Evolutionary conservation across 2,797 vertebrate genomes (phyloP).

Genomic region (Champsocephalus gunnari): DNA sequence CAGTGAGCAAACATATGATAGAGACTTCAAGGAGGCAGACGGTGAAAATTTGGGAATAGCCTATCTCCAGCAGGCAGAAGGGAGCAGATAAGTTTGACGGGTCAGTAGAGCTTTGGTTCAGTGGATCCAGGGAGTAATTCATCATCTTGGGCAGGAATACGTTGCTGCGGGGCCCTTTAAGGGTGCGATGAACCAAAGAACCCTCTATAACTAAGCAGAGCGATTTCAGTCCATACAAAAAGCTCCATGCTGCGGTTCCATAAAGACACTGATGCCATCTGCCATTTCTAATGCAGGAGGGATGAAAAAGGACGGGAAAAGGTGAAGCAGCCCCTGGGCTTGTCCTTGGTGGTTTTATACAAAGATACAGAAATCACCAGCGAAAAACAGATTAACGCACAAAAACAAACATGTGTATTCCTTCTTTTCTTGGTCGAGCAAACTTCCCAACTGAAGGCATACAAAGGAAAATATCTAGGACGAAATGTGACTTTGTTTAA

Average conservation of each 20-base stretch:
- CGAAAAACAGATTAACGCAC: slow-evolving; percentile 13
- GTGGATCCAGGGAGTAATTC: slow-evolving; percentile 91
- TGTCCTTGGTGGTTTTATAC: slow-evolving; percentile 29
- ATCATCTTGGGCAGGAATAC: slow-evolving; percentile 89
- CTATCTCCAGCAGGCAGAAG: slow-evolving; percentile 94
- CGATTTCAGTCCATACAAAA: slow-evolving; percentile 58
- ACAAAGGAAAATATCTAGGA: slow-evolving; percentile 3
- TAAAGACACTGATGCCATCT: slow-evolving; percentile 36
- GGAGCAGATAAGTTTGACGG: slow-evolving; percentile 75
- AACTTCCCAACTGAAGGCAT: slow-evolving; percentile 51
- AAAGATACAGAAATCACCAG: slow-evolving; percentile 14
- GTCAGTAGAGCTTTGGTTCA: slow-evolving; percentile 85
- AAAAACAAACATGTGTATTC: slow-evolving; percentile 23
- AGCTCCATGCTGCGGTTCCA: slow-evolving; percentile 43
- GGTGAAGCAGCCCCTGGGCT: slow-evolving; percentile 41
- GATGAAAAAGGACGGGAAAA: slow-evolving; percentile 35
- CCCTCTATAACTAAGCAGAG: slow-evolving; percentile 29
- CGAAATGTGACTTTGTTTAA: slow-evolving; percentile 51
- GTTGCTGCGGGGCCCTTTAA: slow-evolving; percentile 60
- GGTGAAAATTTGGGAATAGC: slow-evolving; percentile 90
- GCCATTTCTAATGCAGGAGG: slow-evolving; percentile 52
- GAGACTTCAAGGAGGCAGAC: slow-evolving; percentile 95
- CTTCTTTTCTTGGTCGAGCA: slow-evolving; percentile 10
- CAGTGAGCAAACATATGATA: slow-evolving; percentile 93
- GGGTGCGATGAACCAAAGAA: slow-evolving; percentile 48